These are phyloP conservation scores for Bucorvus abyssinicus DNA, from an alignment of 2,797 vertebrate species.

Conservation along the genomic window DNA sequence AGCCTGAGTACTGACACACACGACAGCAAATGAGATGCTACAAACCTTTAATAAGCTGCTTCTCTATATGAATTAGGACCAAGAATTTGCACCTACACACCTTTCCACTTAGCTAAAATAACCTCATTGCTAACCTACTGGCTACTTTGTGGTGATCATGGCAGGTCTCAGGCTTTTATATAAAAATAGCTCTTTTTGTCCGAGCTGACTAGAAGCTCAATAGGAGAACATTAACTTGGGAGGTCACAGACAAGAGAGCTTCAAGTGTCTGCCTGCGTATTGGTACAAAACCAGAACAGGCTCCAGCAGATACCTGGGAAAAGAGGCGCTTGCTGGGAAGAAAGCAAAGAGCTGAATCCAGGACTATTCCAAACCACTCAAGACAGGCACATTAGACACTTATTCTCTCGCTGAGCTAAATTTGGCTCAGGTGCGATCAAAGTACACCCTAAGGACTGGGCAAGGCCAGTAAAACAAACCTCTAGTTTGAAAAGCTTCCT, in stretches of 20 bases:
- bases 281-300: neutral
- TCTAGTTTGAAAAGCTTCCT: slow-evolving; percentile 1
- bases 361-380: neutral
- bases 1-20: neutral
- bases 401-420: neutral
- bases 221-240: neutral
- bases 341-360: neutral
- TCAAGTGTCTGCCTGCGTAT: neutral
- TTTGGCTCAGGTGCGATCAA: slow-evolving; percentile 33
- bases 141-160: neutral
- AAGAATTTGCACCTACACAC: neutral
- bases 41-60: neutral
- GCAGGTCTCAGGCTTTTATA: neutral
- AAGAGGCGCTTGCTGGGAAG: neutral
- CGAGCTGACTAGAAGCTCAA: neutral
- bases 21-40: neutral
- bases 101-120: neutral
- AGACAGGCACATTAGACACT: neutral
- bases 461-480: slow-evolving; percentile 8
- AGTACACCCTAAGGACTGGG: slow-evolving; percentile 32
- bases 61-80: neutral
- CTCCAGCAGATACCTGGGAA: neutral
- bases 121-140: neutral
- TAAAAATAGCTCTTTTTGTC: neutral
- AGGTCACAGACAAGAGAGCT: neutral